Percentiles rank a stretch among this genome's conserved stretches.
Conservation (phyloP, 2,888 invertebrate genomes). For the Leptinotarsa peninsularis region DNA sequence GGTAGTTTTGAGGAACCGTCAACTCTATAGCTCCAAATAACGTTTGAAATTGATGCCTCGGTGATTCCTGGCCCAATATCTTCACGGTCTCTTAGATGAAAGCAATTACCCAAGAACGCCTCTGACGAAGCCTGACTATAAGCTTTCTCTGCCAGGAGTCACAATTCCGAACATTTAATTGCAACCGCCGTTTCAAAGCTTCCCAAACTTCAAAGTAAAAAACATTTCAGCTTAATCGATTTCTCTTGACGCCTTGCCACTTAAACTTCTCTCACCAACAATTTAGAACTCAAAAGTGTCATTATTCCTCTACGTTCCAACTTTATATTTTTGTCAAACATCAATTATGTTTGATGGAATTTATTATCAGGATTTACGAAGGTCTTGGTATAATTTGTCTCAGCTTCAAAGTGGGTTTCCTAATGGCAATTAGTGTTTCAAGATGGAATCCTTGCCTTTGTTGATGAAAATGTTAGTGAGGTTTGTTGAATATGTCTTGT, state of each 20-base stretch:
- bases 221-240: slow-evolving; percentile 63
- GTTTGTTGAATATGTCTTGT: no score
- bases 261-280: slow-evolving; percentile 53
- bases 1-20: no score
- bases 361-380: slow-evolving; percentile 30
- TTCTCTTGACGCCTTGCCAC: slow-evolving; percentile 59
- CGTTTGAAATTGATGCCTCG: no score
- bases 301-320: slow-evolving; percentile 45
- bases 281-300: slow-evolving; percentile 49
- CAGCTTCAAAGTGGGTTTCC: background rate
- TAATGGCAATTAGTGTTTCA: slow-evolving; percentile 2
- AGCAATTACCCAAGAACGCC: slow-evolving; percentile 6
- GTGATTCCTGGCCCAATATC: background rate
- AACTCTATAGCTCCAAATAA: no score
- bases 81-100: background rate
- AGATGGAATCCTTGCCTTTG: background rate
- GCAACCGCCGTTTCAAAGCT: slow-evolving; percentile 60
- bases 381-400: slow-evolving; percentile 7
- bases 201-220: slow-evolving; percentile 62
- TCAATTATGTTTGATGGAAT: slow-evolving; percentile 36
- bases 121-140: slow-evolving; percentile 27
- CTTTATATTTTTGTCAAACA: slow-evolving; percentile 40
- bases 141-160: slow-evolving; percentile 42
- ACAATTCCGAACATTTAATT: slow-evolving; percentile 57
- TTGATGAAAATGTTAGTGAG: background rate